These are phyloP conservation scores for Medauroidea extradentata DNA, from an alignment of 1,140 invertebrate species.

Conservation along the genomic window DNA sequence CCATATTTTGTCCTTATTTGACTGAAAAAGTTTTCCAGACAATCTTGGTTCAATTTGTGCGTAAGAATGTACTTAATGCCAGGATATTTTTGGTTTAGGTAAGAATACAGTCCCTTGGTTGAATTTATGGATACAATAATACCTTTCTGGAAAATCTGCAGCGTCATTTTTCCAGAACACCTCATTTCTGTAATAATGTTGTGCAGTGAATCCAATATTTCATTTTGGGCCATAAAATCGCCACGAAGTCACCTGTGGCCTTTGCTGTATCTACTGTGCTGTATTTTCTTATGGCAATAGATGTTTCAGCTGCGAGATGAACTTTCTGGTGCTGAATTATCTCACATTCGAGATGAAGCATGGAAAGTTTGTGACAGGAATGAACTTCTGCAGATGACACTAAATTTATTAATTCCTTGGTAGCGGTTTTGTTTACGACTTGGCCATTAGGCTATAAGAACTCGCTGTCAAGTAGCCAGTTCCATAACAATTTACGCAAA, in stretches of 20 bases:
- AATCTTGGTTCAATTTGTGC: conserved; percentile 21
- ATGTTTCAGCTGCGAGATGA: conserved; percentile 17
- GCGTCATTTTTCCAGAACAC: conserved; percentile 14
- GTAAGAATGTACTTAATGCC: conserved; percentile 5
- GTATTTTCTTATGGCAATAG: conserved; percentile 18
- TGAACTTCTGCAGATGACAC: conserved; percentile 15
- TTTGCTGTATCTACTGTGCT: conserved; percentile 5
- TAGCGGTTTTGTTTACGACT: conserved; percentile 16
- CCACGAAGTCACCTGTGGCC: conserved; percentile 12
- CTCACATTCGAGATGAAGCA: conserved; percentile 14
- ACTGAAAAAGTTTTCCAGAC: conserved; percentile 18
- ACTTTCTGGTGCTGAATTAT: conserved; percentile 20
- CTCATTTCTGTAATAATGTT: conserved; percentile 17
- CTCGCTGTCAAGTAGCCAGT: conserved; percentile 31
- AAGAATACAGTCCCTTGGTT: too few species aligned
- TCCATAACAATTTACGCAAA: conserved; percentile 31
- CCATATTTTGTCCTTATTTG: conserved; percentile 1
- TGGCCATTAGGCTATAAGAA: conserved; percentile 17
- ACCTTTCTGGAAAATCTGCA: conserved; percentile 24
- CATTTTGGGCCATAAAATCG: conserved; percentile 12
- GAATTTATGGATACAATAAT: too few species aligned
- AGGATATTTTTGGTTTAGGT: too few species aligned
- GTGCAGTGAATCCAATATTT: conserved; percentile 10
- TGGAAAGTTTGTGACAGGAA: conserved; percentile 19
- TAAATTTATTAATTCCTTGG: conserved; percentile 10